phyloP scores from a whole-genome alignment of 2,113 vertebrate genomes.

The Dasyurus viverrinus region DNA sequence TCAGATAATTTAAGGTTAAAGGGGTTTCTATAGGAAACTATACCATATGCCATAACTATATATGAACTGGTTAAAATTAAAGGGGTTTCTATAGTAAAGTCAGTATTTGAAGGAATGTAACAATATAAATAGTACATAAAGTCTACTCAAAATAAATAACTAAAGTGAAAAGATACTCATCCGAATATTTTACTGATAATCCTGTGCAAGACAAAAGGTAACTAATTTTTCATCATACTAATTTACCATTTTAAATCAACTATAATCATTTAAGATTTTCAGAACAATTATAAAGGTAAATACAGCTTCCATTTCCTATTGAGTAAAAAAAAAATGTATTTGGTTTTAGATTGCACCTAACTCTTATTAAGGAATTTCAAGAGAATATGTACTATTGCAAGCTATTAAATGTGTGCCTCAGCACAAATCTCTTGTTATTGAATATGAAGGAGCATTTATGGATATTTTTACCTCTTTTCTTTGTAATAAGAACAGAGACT shows the following conservation, averaged over 20 bases:
- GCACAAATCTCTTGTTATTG: neutral
- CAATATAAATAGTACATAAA: neutral
- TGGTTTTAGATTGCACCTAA: neutral
- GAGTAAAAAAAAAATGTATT: neutral
- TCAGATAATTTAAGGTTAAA: conserved; percentile 13
- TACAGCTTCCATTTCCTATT: neutral
- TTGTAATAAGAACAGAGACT: neutral
- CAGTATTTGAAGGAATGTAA: neutral
- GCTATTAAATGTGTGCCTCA: neutral
- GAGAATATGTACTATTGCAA: neutral
- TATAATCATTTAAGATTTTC: conserved; percentile 36
- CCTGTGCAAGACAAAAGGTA: conserved; percentile 18
- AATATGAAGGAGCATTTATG: neutral
- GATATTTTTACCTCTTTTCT: neutral
- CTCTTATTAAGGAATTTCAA: neutral
- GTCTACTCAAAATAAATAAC: conserved; percentile 1
- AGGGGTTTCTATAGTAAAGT: neutral
- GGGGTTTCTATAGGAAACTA: neutral
- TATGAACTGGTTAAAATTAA: neutral
- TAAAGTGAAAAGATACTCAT: conserved; percentile 32
- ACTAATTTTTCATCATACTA: conserved; percentile 21
- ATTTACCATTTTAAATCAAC: conserved; percentile 19
- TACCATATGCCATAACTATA: no score
- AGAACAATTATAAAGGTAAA: neutral
- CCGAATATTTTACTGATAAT: conserved; percentile 16